Conservation (phyloP, 2,888 invertebrate genomes). For the Drosophila testacea region DNA sequence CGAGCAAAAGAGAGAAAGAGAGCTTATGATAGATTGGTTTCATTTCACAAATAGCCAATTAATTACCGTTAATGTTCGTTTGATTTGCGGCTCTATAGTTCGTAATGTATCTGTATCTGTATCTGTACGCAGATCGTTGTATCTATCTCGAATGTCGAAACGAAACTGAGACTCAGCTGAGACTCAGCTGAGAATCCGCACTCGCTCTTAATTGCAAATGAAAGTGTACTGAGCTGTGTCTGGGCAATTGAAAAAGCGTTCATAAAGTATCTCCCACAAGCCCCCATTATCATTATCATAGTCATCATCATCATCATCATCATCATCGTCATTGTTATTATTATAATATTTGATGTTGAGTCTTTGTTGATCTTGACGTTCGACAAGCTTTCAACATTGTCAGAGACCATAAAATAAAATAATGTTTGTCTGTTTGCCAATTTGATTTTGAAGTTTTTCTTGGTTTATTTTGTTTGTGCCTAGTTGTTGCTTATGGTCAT, state of each 20-base stretch:
- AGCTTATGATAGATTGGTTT: constrained; percentile 3
- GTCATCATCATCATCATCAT: constrained; percentile 13
- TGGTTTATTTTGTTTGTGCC: constrained; percentile 13
- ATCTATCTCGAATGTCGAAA: constrained; percentile 49
- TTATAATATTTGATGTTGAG: constrained; percentile 4
- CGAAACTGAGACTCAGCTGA: constrained; percentile 34
- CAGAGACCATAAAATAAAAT: constrained; percentile 39
- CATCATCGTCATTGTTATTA: constrained; percentile 10
- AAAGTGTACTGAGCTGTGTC: constrained; percentile 56
- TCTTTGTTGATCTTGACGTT: constrained; percentile 31
- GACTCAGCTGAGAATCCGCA: constrained; percentile 38
- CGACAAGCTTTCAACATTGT: constrained; percentile 57
- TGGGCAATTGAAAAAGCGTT: constrained; percentile 51
- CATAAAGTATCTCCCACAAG: constrained; percentile 40
- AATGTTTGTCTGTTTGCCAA: constrained; percentile 50
- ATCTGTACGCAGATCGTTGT: constrained; percentile 35
- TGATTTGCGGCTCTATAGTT: constrained; percentile 37
- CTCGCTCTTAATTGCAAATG: constrained; percentile 61
- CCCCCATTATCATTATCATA: constrained; percentile 22
- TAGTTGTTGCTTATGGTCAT: constrained; percentile 32
- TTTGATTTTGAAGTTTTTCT: constrained; percentile 27
- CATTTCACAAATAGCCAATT: constrained; percentile 58
- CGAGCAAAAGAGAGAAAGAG: constrained; percentile 7
- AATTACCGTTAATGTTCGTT: constrained; percentile 72
- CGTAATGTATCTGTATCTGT: constrained; percentile 43